Evolutionary conservation across 2,888 invertebrate species (phyloP).

Genomic region (Lepidochrysops patricia): DNA sequence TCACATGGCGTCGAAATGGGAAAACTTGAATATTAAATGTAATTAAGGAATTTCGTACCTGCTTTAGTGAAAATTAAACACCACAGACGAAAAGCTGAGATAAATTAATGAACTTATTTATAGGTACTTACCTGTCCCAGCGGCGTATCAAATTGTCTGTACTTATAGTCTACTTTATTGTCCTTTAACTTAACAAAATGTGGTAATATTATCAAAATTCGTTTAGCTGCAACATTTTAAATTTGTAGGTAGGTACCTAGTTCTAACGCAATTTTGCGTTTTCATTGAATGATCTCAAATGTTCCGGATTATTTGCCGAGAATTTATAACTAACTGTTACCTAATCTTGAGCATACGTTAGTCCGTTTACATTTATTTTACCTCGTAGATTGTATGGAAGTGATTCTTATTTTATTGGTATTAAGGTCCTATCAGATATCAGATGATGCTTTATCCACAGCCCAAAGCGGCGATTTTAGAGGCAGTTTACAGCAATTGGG

Average conservation of each 20-base stretch:
- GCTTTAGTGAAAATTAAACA: background rate
- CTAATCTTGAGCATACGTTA: background rate
- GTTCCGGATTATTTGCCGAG: background rate
- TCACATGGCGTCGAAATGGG: background rate
- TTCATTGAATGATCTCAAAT: too few relatives aligned
- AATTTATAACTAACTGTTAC: background rate
- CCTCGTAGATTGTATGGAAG: background rate
- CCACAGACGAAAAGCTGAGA: too few relatives aligned
- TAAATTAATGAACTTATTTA: too few relatives aligned
- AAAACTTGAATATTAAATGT: background rate
- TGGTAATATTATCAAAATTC: background rate
- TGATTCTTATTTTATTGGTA: background rate
- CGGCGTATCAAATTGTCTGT: too few relatives aligned
- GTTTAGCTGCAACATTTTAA: background rate
- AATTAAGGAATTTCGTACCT: background rate
- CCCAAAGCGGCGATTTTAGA: too few relatives aligned
- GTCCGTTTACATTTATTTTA: background rate
- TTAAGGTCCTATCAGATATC: background rate
- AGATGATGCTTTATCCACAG: too few relatives aligned
- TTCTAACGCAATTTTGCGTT: too few relatives aligned
- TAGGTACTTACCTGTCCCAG: too few relatives aligned
- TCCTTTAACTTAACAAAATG: background rate
- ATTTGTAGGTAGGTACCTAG: too few relatives aligned
- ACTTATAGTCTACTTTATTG: too few relatives aligned
- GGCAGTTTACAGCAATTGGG: slow-evolving; percentile 50